Evolutionary conservation across 2,797 vertebrate genomes (phyloP).

Genomic region (Australoheros facetus): DNA sequence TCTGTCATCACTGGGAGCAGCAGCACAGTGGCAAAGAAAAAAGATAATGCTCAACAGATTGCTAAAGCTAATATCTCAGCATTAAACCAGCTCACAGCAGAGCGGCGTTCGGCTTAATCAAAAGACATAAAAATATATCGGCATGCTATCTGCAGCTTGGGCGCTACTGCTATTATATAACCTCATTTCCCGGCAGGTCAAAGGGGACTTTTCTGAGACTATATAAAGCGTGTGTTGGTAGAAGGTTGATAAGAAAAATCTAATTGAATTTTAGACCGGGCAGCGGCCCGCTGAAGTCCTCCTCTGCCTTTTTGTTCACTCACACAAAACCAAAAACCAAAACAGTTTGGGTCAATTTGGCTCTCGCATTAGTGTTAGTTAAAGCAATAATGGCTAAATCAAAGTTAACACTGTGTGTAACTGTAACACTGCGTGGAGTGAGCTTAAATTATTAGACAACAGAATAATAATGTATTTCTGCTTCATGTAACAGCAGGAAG

Average conservation of each 20-base stretch:
- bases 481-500: constrained; percentile 56
- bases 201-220: constrained; percentile 52
- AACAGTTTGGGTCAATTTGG: constrained; percentile 27
- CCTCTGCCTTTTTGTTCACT: constrained; percentile 31
- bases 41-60: constrained; percentile 66
- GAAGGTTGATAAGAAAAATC: constrained; percentile 60
- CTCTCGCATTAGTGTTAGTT: constrained; percentile 28
- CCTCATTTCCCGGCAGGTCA: constrained; percentile 71
- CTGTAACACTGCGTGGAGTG: background rate
- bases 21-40: constrained; percentile 36
- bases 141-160: constrained; percentile 40
- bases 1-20: constrained; percentile 50
- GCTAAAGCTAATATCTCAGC: constrained; percentile 62
- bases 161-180: constrained; percentile 50
- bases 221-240: constrained; percentile 60
- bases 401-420: constrained; percentile 39
- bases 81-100: constrained; percentile 22
- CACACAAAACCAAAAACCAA: constrained; percentile 26
- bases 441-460: constrained; percentile 75
- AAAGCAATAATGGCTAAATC: constrained; percentile 49
- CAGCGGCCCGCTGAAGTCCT: constrained; percentile 48
- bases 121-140: constrained; percentile 51
- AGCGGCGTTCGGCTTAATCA: constrained; percentile 48
- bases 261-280: constrained; percentile 67
- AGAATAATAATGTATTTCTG: constrained; percentile 69